Conservation (phyloP, 2,113 vertebrate species). For the Anser cygnoides region DNA sequence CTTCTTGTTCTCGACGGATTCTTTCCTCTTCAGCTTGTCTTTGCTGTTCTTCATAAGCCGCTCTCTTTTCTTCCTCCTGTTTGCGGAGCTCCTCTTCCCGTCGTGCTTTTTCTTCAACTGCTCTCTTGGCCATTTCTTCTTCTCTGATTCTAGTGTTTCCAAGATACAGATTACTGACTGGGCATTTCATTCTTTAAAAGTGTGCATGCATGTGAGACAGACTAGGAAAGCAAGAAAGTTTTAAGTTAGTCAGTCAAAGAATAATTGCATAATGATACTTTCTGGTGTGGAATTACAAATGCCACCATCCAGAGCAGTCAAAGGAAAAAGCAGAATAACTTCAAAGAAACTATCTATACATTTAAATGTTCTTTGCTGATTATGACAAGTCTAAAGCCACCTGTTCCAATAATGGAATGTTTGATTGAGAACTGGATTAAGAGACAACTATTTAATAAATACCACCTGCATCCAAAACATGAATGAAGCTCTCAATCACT, state of each 20-base stretch:
- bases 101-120: constrained; percentile 70
- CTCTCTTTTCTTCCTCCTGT: constrained; percentile 76
- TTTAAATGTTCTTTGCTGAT: neutral
- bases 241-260: neutral
- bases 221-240: neutral
- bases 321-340: neutral
- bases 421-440: neutral
- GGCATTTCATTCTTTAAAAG: neutral
- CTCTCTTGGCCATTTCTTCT: constrained; percentile 78
- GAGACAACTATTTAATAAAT: neutral
- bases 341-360: neutral
- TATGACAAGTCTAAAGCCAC: neutral
- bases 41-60: constrained; percentile 76
- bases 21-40: constrained; percentile 76
- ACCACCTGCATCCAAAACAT: neutral
- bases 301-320: neutral
- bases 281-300: neutral
- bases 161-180: neutral
- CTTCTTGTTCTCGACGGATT: constrained; percentile 77
- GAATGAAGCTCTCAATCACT: neutral
- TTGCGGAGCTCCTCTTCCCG: constrained; percentile 72
- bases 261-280: neutral
- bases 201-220: neutral
- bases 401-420: neutral
- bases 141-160: constrained; percentile 74